Evolutionary conservation across 2,797 vertebrate genomes (phyloP), one percentile per base, ranked within the genome.

Genomic region (Darevskia nairensis): DNA sequence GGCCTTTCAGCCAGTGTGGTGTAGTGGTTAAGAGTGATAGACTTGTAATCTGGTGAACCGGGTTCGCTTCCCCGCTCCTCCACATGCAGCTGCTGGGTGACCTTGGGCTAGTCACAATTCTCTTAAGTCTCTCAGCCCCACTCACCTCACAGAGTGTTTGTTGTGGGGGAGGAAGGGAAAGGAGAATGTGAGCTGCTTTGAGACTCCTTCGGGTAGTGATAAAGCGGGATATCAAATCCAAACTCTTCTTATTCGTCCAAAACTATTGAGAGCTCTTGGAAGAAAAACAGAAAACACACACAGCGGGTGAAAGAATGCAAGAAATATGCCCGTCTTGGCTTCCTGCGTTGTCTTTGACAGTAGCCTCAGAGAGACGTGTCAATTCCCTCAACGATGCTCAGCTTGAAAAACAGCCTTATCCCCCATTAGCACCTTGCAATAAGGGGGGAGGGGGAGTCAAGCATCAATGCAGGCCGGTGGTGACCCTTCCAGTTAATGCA

Each of bases 341-440:
- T 66, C 8, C 1, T 84, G 5, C 23, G 25, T 7, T 66, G 0
- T 1, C 6, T 7, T 19, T 21, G 4, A 82, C 91, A 91, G 35
- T 4, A 25, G 39, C 2, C 0, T 66, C 46, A 64, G 7, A 71
- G 80, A 79, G 75, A 4, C 8, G 76, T 3, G n/a, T 0, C 35
- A 84, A 80, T 64, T 23, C 55, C 66, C 3, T 23, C 32, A 15
- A 3, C 3, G 35, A 88, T 66, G 50, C 10, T 79, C 10, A n/a
- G 71, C 79, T 71, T 71, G 82, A 69, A 0, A 35, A 50, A 32
- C 17, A 79, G 8, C 3, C 25, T 46, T 8, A 3, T 74, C 21
- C 68, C 21, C 9, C 72, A n/a, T n/a, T 27, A 13, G 55, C 69
- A 27, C 41, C 68, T 80, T 13, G 29, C 39, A 8, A 69, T 50